phyloP scores from a whole-genome alignment of 1,140 invertebrate species.

The Venturia canescens region DNA sequence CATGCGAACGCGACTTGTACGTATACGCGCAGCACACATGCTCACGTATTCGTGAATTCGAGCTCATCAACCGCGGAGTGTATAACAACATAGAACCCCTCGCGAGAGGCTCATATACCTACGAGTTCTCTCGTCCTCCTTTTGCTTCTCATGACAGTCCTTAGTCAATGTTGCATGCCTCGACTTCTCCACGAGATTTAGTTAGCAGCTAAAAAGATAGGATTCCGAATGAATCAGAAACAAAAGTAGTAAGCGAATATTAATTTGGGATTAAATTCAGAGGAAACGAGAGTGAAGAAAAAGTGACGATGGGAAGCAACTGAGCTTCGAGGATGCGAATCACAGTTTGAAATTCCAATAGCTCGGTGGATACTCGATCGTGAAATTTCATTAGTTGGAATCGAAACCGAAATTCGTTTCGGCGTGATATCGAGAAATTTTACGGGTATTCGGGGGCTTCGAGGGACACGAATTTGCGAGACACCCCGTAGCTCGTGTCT shows the following conservation, averaged over 20 bases:
- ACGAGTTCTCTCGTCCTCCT: neutral
- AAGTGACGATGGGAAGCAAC: no score
- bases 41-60: neutral
- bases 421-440: neutral
- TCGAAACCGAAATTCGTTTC: no score
- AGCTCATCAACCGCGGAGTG: neutral
- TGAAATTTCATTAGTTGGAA: no score
- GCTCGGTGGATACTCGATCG: no score
- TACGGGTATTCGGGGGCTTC: neutral
- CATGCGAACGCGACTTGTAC: neutral
- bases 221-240: no score
- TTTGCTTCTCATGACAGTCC: neutral
- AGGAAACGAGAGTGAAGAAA: no score
- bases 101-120: neutral
- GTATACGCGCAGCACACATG: no score
- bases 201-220: no score
- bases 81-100: constrained; percentile 1
- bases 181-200: neutral
- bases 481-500: constrained; percentile 49
- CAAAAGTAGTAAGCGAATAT: no score
- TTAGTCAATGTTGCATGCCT: neutral
- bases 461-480: neutral
- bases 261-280: no score
- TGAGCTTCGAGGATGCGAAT: no score
- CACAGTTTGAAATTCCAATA: no score